A percentile compares a stretch with the other conserved stretches of the same genome.
Evolutionary conservation across 2,888 invertebrate species (phyloP).

Genomic region (Kryphioiulus occultus): DNA sequence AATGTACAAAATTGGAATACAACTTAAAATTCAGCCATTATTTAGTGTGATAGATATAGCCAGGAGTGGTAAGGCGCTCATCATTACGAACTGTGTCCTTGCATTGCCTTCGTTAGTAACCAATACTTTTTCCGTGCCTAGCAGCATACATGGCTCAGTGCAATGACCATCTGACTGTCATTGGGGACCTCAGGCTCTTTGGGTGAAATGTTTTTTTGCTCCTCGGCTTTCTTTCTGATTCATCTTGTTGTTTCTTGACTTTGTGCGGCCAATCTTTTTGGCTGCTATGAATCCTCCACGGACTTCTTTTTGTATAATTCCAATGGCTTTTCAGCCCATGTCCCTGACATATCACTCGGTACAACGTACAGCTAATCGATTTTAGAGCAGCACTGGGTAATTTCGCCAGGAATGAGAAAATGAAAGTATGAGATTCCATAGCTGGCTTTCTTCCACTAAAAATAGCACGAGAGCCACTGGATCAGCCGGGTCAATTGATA

Average conservation of each 20-base stretch:
- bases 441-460: neutral
- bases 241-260: slow-evolving; percentile 32
- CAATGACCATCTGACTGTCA: neutral
- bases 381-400: slow-evolving; percentile 18
- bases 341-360: neutral
- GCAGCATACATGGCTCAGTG: neutral
- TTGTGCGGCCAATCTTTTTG: neutral
- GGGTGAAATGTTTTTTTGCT: neutral
- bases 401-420: slow-evolving; percentile 19
- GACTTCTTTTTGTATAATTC: slow-evolving; percentile 29
- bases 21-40: too few relatives aligned
- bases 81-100: too few relatives aligned
- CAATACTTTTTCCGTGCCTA: neutral
- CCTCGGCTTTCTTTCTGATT: neutral
- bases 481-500: slow-evolving; percentile 30
- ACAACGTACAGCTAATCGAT: slow-evolving; percentile 15
- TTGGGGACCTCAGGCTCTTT: neutral
- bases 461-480: neutral
- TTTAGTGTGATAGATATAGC: too few relatives aligned
- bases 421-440: slow-evolving; percentile 26
- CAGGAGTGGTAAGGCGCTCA: too few relatives aligned
- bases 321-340: neutral
- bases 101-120: neutral
- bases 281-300: neutral
- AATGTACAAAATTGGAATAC: too few relatives aligned